Evolutionary conservation across 2,888 invertebrate genomes (phyloP), one percentile per base, ranked within the genome.

Genomic region (Caenorhabditis zanzibari): DNA sequence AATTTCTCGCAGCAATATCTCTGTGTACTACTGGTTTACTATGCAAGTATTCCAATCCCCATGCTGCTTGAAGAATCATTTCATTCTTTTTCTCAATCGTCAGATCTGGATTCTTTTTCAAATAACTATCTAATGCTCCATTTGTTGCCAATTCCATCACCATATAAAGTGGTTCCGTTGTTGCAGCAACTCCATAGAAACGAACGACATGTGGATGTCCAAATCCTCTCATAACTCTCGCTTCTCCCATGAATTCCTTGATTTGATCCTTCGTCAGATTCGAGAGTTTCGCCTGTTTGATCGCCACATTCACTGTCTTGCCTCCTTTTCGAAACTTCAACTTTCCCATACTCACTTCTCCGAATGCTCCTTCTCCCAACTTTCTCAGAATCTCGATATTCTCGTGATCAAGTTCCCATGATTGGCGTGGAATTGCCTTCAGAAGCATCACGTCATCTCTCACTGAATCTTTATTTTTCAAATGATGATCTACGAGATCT

Each of bases 161-260:
- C 54, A 88, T 75, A 81, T 85, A 86, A 22, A 88, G 68, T 5
- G 88, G 88, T 61, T 88, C 88, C 12, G 44, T 38, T 6, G 76
- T 82, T 5, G 88, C 88, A 26, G 88, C 88, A 16, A 88, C 87
- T 28, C 88, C 87, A 49, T 83, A 84, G 47, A 90, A 87, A 2
- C 58, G 59, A 41, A 90, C 90, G 22, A 90, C 88, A 56, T 90
- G 83, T 16, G 75, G 71, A 59, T 90, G 90, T 41, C 81, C 79
- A 74, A 83, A 85, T 32, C 85, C 82, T 26, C 90, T 59, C 90
- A 90, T 90, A 38, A 90, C 75, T 1, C 90, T 76, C 7, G 90
- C 90, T 68, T 90, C 90, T 58, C 88, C 87, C 88, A 90, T 89
- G 80, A 90, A 90, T 76, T 89, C 88, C 69, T 88, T 88, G 81